Conservation (phyloP, 1,140 invertebrate species). For the Heliconius eleuchia region DNA sequence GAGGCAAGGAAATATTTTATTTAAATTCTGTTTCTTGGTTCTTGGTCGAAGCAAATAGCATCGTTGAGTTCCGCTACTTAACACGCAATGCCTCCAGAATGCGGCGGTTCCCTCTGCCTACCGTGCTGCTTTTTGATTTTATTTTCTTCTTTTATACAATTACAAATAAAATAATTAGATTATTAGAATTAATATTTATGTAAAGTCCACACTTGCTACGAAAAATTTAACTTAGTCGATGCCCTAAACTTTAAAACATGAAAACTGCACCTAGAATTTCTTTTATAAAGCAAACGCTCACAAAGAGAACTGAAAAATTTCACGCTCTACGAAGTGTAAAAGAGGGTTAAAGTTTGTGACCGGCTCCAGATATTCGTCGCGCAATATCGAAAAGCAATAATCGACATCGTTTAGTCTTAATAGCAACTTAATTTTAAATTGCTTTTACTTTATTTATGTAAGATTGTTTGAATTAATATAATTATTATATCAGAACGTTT, state of each 20-base stretch:
- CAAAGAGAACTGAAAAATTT: conserved; percentile 8
- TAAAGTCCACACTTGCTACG: neutral
- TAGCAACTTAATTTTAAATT: neutral
- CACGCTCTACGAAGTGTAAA: conserved; percentile 3
- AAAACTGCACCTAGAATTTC: conserved; percentile 6
- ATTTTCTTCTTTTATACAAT: neutral
- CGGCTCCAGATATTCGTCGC: neutral
- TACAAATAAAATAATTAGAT: neutral
- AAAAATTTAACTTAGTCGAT: neutral
- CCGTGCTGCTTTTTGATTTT: neutral
- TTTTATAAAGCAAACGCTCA: conserved; percentile 13
- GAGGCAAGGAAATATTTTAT: no score
- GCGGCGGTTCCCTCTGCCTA: no score
- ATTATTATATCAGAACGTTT: no score
- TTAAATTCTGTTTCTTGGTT: no score
- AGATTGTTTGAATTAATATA: neutral
- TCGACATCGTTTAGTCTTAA: neutral
- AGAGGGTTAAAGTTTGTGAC: conserved; percentile 9
- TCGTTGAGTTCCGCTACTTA: no score
- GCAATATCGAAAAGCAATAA: neutral
- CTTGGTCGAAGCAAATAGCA: no score
- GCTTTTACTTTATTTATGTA: neutral
- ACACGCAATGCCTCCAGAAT: no score
- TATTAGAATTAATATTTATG: neutral
- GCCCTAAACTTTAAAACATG: neutral